Conservation (phyloP, 2,888 invertebrate species). For the Zygogramma bicolorata region DNA sequence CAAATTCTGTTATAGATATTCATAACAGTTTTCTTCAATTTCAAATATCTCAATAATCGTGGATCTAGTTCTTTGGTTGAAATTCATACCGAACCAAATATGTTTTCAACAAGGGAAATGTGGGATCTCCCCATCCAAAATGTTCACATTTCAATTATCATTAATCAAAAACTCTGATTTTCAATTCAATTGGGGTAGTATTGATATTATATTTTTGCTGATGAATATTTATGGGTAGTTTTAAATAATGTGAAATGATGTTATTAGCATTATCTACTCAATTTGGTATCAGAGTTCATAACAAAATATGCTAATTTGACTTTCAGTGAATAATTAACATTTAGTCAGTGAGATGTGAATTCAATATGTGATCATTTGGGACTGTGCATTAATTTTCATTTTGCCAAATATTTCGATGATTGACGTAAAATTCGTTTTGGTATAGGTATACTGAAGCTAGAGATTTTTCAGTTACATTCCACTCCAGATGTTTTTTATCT, state of each 20-base stretch:
- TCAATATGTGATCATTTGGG: not conserved
- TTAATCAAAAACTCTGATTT: not conserved
- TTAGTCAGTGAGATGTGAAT: not conserved
- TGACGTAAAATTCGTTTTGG: not conserved
- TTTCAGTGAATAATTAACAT: conserved; percentile 5
- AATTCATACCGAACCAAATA: too few relatives aligned
- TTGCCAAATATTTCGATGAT: not conserved
- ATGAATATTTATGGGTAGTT: not conserved
- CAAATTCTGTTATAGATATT: too few relatives aligned
- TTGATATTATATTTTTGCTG: not conserved
- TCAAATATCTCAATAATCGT: too few relatives aligned
- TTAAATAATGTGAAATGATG: not conserved
- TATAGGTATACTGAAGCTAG: not conserved
- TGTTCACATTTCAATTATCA: not conserved
- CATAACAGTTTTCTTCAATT: too few relatives aligned
- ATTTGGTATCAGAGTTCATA: not conserved
- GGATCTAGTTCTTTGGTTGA: too few relatives aligned
- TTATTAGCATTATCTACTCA: not conserved
- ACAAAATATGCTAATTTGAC: not conserved
- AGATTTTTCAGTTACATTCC: not conserved
- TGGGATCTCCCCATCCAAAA: too few relatives aligned
- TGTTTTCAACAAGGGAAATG: too few relatives aligned
- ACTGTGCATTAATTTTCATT: not conserved
- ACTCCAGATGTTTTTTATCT: too few relatives aligned
- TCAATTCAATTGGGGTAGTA: not conserved